These are phyloP conservation scores for Chromobotia macracanthus DNA, from an alignment of 2,797 vertebrate species.

Conservation along the genomic window DNA sequence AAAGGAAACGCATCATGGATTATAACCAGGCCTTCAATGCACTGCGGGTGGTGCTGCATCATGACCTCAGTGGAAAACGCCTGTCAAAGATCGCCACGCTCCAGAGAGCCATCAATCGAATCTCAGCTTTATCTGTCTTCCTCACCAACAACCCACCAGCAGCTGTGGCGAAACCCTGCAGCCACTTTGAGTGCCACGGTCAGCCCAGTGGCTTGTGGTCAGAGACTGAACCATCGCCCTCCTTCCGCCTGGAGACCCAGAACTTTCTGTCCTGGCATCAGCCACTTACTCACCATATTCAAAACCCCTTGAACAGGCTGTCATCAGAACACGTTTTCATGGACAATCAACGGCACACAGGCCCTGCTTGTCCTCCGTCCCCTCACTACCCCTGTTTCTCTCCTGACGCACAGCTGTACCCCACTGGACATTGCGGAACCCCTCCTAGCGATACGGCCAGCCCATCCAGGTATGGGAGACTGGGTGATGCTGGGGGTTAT, in stretches of 20 bases:
- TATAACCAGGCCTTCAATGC: conserved; percentile 97
- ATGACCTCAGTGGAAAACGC: conserved; percentile 90
- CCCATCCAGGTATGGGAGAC: conserved; percentile 67
- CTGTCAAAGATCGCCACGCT: conserved; percentile 96
- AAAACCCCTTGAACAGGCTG: conserved; percentile 60
- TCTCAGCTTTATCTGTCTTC: conserved; percentile 87
- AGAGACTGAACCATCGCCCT: conserved; percentile 32
- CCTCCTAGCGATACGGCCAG: conserved; percentile 65
- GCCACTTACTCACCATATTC: conserved; percentile 67
- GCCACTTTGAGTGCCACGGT: conserved; percentile 72
- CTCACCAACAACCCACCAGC: conserved; percentile 87
- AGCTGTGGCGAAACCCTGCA: conserved; percentile 78
- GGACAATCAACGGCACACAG: conserved; percentile 60
- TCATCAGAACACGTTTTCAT: conserved; percentile 68
- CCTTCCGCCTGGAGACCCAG: conserved; percentile 66
- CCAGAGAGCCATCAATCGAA: conserved; percentile 91
- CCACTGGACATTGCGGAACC: conserved; percentile 68
- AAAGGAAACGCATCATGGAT: conserved; percentile 95
- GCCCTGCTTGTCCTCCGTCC: conserved; percentile 72
- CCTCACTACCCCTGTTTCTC: conserved; percentile 78
- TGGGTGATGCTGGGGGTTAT: conserved; percentile 68
- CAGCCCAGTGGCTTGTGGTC: conserved; percentile 19
- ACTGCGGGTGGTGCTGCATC: conserved; percentile 86
- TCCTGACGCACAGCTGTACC: conserved; percentile 69
- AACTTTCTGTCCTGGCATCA: conserved; percentile 66